A percentile compares a stretch with the other conserved stretches of the same genome.
Conservation (phyloP, 2,888 invertebrate species). For the Fissipunctia ypsillon region DNA sequence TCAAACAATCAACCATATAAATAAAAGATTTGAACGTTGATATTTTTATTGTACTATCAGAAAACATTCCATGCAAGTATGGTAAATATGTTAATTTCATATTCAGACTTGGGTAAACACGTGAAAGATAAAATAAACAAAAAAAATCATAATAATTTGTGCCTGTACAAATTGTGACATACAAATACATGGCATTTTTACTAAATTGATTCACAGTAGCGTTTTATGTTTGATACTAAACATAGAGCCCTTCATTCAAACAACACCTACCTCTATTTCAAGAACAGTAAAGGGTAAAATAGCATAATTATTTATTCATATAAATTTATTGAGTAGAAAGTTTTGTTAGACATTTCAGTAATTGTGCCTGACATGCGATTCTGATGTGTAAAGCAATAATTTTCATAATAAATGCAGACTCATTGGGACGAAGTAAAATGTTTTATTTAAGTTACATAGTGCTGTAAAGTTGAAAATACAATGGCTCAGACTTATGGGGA, state of each 20-base stretch:
- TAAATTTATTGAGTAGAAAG: not conserved
- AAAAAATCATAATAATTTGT: constrained; percentile 42
- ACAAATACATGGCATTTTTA: constrained; percentile 22
- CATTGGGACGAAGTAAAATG: constrained; percentile 39
- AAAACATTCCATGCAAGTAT: constrained; percentile 2
- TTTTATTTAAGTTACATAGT: constrained; percentile 36
- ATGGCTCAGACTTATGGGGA: constrained; percentile 7
- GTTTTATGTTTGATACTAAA: constrained; percentile 14
- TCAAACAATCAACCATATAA: not conserved
- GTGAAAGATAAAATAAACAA: constrained; percentile 36
- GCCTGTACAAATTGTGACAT: constrained; percentile 40
- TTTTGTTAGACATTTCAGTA: constrained; percentile 47
- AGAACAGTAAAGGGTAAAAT: constrained; percentile 3
- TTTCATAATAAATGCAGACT: constrained; percentile 57
- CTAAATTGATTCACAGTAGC: constrained; percentile 43
- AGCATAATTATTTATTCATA: too few relatives aligned
- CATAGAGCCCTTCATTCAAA: not conserved
- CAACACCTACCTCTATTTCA: constrained; percentile 23
- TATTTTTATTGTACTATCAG: not conserved
- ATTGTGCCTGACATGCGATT: constrained; percentile 57
- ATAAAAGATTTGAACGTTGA: not conserved
- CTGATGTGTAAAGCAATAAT: constrained; percentile 54
- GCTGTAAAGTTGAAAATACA: constrained; percentile 14
- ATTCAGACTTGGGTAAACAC: constrained; percentile 20
- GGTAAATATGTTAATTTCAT: constrained; percentile 2